Percentiles rank a stretch among this genome's conserved stretches.
phyloP scores from a whole-genome alignment of 2,113 vertebrate genomes.

The Sakesphorus luctuosus region DNA sequence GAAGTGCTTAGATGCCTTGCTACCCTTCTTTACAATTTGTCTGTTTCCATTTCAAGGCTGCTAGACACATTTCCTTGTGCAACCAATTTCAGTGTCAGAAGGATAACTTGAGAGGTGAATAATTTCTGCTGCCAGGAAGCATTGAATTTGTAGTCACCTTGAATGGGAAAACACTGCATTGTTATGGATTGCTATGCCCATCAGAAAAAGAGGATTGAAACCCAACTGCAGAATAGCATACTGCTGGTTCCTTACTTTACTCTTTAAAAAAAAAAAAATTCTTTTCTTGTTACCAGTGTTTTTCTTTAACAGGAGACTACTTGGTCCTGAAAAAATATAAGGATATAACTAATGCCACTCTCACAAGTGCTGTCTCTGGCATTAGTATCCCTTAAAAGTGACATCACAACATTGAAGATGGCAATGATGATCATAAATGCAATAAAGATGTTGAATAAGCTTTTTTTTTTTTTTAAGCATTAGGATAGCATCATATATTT shows the following conservation, averaged over 20 bases:
- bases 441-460: neutral
- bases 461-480: neutral
- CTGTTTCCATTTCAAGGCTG: constrained; percentile 61
- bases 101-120: constrained; percentile 13
- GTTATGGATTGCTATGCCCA: neutral
- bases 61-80: constrained; percentile 24
- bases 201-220: neutral
- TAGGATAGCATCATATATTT: neutral
- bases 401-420: neutral
- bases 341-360: neutral
- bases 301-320: neutral
- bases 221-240: neutral
- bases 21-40: constrained; percentile 25
- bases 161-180: neutral
- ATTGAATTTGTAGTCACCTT: constrained; percentile 42
- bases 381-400: neutral
- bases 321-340: neutral
- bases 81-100: neutral
- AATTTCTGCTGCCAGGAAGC: constrained; percentile 28
- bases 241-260: neutral
- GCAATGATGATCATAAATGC: neutral
- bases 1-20: neutral
- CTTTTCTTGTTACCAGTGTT: neutral
- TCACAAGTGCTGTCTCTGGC: neutral
- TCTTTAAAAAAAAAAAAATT: neutral